Evolutionary conservation across 2,888 invertebrate genomes (phyloP).

Genomic region (Mythimna pallens): DNA sequence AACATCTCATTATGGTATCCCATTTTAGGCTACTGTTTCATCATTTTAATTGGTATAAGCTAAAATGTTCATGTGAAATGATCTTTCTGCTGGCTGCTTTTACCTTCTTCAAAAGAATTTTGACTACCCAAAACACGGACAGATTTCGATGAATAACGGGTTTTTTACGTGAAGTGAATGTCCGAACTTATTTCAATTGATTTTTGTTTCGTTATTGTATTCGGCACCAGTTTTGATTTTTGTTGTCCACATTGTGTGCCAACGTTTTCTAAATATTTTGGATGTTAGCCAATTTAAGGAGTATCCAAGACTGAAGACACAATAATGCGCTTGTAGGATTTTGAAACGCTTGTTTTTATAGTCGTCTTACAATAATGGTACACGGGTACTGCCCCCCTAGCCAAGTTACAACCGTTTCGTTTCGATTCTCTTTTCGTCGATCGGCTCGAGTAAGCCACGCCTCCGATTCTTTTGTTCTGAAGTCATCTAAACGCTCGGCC

Average conservation of each 20-base stretch:
- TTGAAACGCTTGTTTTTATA: background rate
- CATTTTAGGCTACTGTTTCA: background rate
- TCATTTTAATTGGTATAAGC: background rate
- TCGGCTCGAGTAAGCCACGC: no score
- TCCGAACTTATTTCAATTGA: constrained; percentile 4
- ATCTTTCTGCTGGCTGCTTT: no score
- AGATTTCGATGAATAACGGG: constrained; percentile 2
- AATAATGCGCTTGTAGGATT: background rate
- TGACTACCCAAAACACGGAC: background rate
- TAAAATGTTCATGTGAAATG: no score
- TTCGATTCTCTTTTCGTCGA: no score
- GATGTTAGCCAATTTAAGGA: constrained; percentile 9
- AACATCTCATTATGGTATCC: background rate
- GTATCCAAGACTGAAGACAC: background rate
- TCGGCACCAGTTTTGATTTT: background rate
- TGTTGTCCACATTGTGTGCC: background rate
- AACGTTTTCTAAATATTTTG: background rate
- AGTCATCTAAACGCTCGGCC: no score
- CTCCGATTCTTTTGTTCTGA: no score
- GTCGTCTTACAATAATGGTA: background rate
- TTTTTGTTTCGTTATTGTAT: constrained; percentile 3
- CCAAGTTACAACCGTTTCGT: no score
- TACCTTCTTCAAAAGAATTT: background rate
- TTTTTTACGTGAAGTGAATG: constrained; percentile 26
- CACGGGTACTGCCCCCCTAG: no score